phyloP scores from a whole-genome alignment of 2,113 vertebrate species.

The Lepus europaeus region DNA sequence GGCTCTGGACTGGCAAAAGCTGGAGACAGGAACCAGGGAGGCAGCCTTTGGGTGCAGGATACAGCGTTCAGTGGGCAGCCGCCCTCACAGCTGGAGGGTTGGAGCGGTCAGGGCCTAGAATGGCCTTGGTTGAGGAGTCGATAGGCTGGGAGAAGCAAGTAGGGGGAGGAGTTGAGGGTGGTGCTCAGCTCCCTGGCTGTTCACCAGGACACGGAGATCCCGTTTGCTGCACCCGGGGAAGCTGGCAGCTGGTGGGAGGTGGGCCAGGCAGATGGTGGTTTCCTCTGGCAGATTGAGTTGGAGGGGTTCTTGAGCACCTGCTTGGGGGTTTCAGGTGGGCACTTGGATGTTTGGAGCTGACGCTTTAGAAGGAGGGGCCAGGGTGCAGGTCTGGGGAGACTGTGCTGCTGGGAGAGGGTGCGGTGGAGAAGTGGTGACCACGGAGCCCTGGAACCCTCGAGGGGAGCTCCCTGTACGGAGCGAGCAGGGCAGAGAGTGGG shows the following conservation, averaged over 20 bases:
- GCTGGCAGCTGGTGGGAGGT: rapidly evolving
- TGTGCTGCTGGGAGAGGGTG: not conserved
- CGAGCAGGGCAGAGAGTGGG: rapidly evolving
- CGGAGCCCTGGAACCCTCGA: rapidly evolving
- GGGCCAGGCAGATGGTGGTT: rapidly evolving
- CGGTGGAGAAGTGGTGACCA: not conserved
- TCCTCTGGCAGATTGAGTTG: not conserved
- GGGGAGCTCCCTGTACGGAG: not conserved
- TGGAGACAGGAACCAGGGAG: too few species aligned
- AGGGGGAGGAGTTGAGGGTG: too few species aligned
- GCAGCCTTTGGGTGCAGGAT: too few species aligned
- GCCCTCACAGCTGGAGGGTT: rapidly evolving
- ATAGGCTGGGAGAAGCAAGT: not conserved
- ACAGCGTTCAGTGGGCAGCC: too few species aligned
- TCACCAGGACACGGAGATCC: rapidly evolving
- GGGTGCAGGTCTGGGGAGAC: not conserved
- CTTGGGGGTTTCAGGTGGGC: not conserved
- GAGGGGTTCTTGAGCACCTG: not conserved
- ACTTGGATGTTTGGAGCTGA: not conserved
- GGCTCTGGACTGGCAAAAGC: rapidly evolving
- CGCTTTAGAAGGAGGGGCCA: not conserved
- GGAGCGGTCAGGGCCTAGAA: too few species aligned
- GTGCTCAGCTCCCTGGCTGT: rapidly evolving
- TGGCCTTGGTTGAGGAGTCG: rapidly evolving
- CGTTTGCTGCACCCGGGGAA: rapidly evolving